Conservation (phyloP, 2,797 vertebrate species). For the Acanthopagrus latus region DNA sequence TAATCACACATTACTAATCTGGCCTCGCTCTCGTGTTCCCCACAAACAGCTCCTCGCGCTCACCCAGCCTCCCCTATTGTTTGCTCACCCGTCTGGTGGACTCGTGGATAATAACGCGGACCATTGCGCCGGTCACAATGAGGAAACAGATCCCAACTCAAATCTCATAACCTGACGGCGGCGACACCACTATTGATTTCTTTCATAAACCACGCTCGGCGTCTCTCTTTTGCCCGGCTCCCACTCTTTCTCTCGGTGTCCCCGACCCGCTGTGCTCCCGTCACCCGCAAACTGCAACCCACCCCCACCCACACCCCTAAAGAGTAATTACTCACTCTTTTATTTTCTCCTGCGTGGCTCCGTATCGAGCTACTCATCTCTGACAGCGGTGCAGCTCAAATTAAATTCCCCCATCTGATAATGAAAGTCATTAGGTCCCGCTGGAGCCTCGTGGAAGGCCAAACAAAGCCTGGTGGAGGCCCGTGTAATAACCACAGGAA, state of each 20-base stretch:
- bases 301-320: slow-evolving; percentile 62
- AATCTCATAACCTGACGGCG: slow-evolving; percentile 78
- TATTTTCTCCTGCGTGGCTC: slow-evolving; percentile 76
- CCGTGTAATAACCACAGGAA: slow-evolving; percentile 70
- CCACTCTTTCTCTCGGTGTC: slow-evolving; percentile 35
- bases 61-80: slow-evolving; percentile 58
- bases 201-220: slow-evolving; percentile 69
- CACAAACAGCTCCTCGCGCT: slow-evolving; percentile 36
- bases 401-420: slow-evolving; percentile 85
- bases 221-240: slow-evolving; percentile 37
- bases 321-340: slow-evolving; percentile 82
- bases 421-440: slow-evolving; percentile 84
- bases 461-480: slow-evolving; percentile 76
- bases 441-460: slow-evolving; percentile 73
- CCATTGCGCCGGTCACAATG: slow-evolving; percentile 72
- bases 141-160: slow-evolving; percentile 74
- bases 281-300: slow-evolving; percentile 58
- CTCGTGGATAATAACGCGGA: slow-evolving; percentile 66
- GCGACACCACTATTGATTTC: slow-evolving; percentile 78
- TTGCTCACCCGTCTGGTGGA: slow-evolving; percentile 58
- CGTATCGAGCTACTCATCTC: slow-evolving; percentile 81
- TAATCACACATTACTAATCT: slow-evolving; percentile 79
- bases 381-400: slow-evolving; percentile 81
- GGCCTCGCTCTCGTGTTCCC: slow-evolving; percentile 43
- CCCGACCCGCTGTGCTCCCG: slow-evolving; percentile 51